Evolutionary conservation across 2,797 vertebrate genomes (phyloP).

Genomic region (Argya squamiceps): DNA sequence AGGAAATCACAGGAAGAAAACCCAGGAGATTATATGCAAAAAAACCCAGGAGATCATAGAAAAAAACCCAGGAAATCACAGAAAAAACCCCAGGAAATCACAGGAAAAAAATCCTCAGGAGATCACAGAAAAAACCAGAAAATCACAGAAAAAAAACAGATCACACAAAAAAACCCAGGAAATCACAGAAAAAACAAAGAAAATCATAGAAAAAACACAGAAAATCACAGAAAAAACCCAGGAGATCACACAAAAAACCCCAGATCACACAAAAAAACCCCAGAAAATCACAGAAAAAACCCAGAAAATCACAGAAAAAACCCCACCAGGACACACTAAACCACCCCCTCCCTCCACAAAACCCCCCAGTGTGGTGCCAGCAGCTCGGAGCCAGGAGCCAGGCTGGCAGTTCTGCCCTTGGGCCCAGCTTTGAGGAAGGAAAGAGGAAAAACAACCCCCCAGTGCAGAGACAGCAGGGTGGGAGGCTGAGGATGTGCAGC

Average conservation of each 20-base stretch:
- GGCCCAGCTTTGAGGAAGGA: slow-evolving; percentile 6
- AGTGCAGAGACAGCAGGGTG: neutral
- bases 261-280: neutral
- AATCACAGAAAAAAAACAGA: no score
- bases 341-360: neutral
- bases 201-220: no score
- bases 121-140: no score
- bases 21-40: no score
- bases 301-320: no score
- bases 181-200: no score
- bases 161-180: neutral
- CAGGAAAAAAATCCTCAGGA: no score
- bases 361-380: neutral
- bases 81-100: no score
- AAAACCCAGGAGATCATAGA: no score
- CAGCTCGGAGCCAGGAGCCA: accelerated
- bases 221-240: neutral
- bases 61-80: no score
- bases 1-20: no score
- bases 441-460: neutral
- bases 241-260: no score
- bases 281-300: neutral
- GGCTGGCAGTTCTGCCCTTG: neutral
- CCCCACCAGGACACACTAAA: neutral
- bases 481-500: neutral